These are phyloP conservation scores for Kryptolebias ocellatus DNA, from an alignment of 2,797 vertebrate species.

Conservation along the genomic window DNA sequence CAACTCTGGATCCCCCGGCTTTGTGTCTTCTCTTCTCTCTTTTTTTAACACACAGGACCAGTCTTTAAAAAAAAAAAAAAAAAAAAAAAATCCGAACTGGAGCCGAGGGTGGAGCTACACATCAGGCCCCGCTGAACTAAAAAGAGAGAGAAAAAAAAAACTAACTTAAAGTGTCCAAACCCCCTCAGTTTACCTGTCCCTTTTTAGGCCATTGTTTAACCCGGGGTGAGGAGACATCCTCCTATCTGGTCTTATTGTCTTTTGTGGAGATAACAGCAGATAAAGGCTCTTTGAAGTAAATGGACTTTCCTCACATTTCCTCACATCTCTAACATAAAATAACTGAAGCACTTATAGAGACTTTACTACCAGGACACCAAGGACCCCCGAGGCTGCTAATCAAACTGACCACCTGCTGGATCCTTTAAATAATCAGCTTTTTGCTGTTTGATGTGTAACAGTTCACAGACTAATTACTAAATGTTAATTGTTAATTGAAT, in stretches of 20 bases:
- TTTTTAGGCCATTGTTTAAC: not conserved
- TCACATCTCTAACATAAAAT: constrained; percentile 22
- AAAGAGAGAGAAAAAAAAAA: no score
- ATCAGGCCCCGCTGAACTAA: not conserved
- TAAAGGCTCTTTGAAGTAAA: constrained; percentile 30
- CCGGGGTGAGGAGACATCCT: not conserved
- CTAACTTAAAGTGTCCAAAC: constrained; percentile 4
- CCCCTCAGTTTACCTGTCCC: constrained; percentile 4
- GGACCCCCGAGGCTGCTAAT: no score
- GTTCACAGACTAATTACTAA: no score
- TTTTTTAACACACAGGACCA: not conserved
- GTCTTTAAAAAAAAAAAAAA: constrained; percentile 32
- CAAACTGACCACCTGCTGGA: no score
- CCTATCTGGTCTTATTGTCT: not conserved
- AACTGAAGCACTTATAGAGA: not conserved
- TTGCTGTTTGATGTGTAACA: no score
- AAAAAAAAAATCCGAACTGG: constrained; percentile 63
- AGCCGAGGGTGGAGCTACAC: constrained; percentile 54
- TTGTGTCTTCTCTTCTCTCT: no score
- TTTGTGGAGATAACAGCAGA: not conserved
- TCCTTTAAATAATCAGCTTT: no score
- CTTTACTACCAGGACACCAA: no score
- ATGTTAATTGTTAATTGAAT: no score
- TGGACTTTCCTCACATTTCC: not conserved
- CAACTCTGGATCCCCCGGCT: no score